Evolutionary conservation across 2,797 vertebrate species (phyloP).

Genomic region (Otolemur crassicaudatus): DNA sequence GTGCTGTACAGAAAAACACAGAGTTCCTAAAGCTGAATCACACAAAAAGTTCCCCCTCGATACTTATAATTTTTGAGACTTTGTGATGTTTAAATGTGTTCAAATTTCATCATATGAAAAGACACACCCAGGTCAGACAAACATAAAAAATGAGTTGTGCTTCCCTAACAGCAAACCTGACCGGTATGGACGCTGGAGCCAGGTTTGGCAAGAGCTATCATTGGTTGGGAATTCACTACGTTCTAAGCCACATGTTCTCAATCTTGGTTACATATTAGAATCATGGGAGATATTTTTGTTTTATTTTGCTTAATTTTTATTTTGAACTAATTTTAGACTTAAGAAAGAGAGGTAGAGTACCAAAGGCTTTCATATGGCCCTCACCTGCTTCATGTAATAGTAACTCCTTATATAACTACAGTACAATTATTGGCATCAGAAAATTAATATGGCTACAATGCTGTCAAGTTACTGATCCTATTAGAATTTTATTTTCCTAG

Average conservation of each 20-base stretch:
- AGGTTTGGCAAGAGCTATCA: background rate
- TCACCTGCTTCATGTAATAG: background rate
- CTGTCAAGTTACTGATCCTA: background rate
- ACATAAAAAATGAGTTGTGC: background rate
- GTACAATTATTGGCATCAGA: background rate
- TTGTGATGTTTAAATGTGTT: conserved; percentile 14
- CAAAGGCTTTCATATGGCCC: background rate
- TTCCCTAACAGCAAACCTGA: background rate
- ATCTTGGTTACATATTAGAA: background rate
- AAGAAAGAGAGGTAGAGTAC: background rate
- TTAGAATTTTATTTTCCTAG: background rate
- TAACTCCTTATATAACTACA: background rate
- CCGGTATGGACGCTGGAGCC: background rate
- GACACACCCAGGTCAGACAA: conserved; percentile 37
- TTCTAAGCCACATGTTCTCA: background rate
- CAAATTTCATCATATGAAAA: conserved; percentile 5
- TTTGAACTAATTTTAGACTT: conserved; percentile 45
- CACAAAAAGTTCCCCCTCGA: background rate
- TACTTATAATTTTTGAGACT: background rate
- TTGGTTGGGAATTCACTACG: background rate
- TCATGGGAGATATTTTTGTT: background rate
- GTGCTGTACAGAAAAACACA: background rate
- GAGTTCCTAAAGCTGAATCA: background rate
- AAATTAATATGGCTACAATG: background rate
- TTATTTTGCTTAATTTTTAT: background rate